These are phyloP conservation scores for Podiceps cristatus DNA, from an alignment of 2,113 vertebrate genomes.

Conservation along the genomic window DNA sequence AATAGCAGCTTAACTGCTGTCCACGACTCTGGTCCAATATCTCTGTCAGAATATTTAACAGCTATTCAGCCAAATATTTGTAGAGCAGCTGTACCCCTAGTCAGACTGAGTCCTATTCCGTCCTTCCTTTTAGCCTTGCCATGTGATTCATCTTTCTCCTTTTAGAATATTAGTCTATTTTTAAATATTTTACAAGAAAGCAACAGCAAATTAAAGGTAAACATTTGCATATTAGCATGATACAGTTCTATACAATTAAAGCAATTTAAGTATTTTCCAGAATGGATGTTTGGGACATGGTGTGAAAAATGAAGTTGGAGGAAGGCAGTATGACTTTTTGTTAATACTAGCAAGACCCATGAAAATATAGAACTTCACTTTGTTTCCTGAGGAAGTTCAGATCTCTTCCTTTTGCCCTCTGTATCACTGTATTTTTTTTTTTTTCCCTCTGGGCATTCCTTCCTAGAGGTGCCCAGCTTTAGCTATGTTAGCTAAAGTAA, in stretches of 20 bases:
- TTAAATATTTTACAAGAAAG: constrained; percentile 86
- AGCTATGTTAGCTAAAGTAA: background rate
- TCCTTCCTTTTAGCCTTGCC: constrained; percentile 80
- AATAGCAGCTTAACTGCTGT: constrained; percentile 48
- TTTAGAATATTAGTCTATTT: constrained; percentile 94
- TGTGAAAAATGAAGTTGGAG: background rate
- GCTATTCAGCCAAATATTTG: constrained; percentile 82
- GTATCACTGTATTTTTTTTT: background rate
- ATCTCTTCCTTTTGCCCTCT: background rate
- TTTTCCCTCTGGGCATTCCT: background rate
- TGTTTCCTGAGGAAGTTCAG: background rate
- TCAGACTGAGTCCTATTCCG: constrained; percentile 84
- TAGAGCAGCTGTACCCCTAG: constrained; percentile 87
- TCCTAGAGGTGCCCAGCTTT: background rate
- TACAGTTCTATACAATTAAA: constrained; percentile 7
- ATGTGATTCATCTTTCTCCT: constrained; percentile 90
- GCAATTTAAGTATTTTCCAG: background rate
- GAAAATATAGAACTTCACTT: background rate
- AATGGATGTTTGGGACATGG: background rate
- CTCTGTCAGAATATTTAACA: constrained; percentile 83
- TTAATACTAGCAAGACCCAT: background rate
- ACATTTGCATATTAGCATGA: constrained; percentile 41
- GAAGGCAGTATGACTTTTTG: background rate
- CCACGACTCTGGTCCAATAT: constrained; percentile 40
- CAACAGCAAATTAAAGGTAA: constrained; percentile 76